Conservation (phyloP, 2,113 vertebrate species). For the Ivindomyrus marchei region DNA sequence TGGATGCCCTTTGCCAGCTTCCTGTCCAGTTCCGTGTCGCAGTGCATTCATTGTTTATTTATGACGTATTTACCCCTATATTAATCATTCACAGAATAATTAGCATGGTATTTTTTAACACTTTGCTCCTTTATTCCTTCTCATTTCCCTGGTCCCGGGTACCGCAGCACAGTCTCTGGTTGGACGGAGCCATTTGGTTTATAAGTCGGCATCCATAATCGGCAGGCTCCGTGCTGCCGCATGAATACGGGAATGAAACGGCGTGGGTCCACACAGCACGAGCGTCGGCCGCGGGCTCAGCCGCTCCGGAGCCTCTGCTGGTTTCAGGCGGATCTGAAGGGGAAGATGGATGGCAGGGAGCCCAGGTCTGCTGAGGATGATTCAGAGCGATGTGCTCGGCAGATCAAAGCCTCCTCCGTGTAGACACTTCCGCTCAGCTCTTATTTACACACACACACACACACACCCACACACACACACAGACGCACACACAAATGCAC, state of each 20-base stretch:
- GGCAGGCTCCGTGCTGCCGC: constrained; percentile 16
- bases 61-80: background rate
- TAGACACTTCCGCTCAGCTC: background rate
- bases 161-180: background rate
- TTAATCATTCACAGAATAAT: background rate
- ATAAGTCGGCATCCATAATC: constrained; percentile 13
- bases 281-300: background rate
- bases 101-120: background rate
- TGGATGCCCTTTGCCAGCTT: background rate
- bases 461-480: background rate
- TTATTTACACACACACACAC: background rate
- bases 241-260: background rate
- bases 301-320: background rate
- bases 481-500: background rate
- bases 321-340: background rate
- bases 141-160: background rate
- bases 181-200: background rate
- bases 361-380: background rate
- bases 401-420: background rate
- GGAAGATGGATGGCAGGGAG: background rate
- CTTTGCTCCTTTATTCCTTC: background rate
- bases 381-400: background rate
- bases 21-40: background rate
- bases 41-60: background rate
- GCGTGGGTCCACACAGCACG: background rate